Base-by-base conservation (phyloP, 2,888 invertebrate genomes). In the Latheticus oryzae region DNA sequence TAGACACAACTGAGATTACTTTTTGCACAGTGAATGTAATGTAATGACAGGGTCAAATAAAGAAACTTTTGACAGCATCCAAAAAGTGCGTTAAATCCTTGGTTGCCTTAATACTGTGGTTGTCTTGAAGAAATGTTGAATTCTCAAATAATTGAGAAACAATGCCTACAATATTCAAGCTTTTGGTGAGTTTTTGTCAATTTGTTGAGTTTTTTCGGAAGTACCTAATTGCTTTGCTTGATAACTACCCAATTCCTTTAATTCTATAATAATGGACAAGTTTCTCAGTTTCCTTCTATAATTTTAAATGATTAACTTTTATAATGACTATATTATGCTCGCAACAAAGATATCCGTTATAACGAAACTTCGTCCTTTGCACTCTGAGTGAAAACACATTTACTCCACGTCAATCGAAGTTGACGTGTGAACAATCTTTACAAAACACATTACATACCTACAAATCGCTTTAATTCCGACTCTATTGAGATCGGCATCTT, bases 281-380 rank as follows among this genome's bases (percentile, higher is more conserved):
- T 37, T 37, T 16, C 9, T 24, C 19, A 26, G 42, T 19, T 38
- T 19, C 28, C 8, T 43, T 43, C 17, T 42, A 7, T 26, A 26
- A 42, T 42, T 42, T 42, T 11, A 21, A 38, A 38, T 38, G 21
- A 38, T 38, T 42, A 42, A 23, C 26, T 26, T 3, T 8, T 16
- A 15, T 45, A 48, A 48, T 48, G 35, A 48, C 48, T 48, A 24
- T 48, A 48, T 48, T 35, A 48, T 26, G 13, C 24, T 3, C 8
- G 35, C 9, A 13, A 42, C 42, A 42, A 26, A 26, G 42, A 26
- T 26, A 26, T 40, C 42, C 42, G 16, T 42, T 40, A n/a, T n/a
- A n/a, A 40, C 42, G 16, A 42, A 40, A 42, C 11, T 42, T 42
- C 16, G 45, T 45, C 19, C 30, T 32, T 23, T 23, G 28, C 21